Conservation (phyloP, 2,113 vertebrate species). For the Leptodactylus fuscus region DNA sequence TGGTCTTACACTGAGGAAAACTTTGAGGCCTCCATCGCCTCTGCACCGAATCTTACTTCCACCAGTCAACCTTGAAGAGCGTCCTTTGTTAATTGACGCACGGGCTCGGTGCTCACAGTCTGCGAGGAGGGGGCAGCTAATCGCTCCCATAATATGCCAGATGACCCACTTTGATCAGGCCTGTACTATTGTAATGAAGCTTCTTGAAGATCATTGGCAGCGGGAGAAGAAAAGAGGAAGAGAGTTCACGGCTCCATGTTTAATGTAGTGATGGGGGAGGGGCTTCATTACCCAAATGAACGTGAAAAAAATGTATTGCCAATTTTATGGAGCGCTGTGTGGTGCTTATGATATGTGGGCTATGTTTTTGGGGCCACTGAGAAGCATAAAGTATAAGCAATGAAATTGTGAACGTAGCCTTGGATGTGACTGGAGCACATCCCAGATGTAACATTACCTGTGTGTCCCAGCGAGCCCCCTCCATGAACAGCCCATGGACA, state of each 20-base stretch:
- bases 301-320: too few relatives aligned
- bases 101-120: not conserved
- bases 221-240: not conserved
- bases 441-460: not conserved
- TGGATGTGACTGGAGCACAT: not conserved
- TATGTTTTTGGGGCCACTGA: too few relatives aligned
- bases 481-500: conserved; percentile 90
- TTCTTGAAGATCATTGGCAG: not conserved
- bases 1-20: not conserved
- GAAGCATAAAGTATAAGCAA: too few relatives aligned
- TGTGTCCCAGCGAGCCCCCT: conserved; percentile 65
- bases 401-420: too few relatives aligned
- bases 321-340: too few relatives aligned
- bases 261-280: not conserved
- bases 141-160: not conserved
- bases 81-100: conserved; percentile 25
- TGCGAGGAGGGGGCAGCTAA: not conserved
- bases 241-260: not conserved
- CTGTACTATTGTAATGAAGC: conserved; percentile 13
- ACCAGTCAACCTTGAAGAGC: conserved; percentile 16
- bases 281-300: not conserved
- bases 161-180: conserved; percentile 35
- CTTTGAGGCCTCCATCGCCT: not conserved
- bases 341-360: too few relatives aligned
- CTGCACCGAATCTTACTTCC: not conserved